Percentiles rank a stretch among this genome's conserved stretches.
These are phyloP conservation scores for Parazoanthus darwini DNA, from an alignment of 92 coral and sea anemone genomes.

Conservation along the genomic window DNA sequence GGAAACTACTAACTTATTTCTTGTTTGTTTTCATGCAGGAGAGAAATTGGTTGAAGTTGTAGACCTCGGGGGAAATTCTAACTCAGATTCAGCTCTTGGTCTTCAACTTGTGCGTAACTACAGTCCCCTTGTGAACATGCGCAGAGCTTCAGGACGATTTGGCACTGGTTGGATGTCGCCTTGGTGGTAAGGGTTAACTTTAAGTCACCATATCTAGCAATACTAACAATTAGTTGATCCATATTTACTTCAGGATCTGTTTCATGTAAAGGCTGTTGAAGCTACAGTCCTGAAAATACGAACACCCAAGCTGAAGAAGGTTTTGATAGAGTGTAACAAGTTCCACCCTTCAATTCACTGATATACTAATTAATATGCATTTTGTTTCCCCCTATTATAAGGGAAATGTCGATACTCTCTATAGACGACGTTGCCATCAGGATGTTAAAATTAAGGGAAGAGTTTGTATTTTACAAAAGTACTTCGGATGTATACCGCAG, in stretches of 20 bases:
- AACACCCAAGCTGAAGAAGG: too few species aligned
- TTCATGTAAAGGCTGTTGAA: background rate
- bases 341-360: background rate
- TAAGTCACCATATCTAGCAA: background rate
- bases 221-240: too few species aligned
- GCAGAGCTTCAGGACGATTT: constrained; percentile 65
- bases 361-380: background rate
- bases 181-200: constrained; percentile 63
- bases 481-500: constrained; percentile 2
- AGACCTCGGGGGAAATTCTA: constrained; percentile 41
- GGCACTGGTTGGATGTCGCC: constrained; percentile 79
- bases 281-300: too few species aligned
- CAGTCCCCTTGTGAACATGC: constrained; percentile 59
- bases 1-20: background rate
- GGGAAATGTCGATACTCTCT: constrained; percentile 16
- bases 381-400: background rate
- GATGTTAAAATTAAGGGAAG: constrained; percentile 26
- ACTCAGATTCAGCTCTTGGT: constrained; percentile 16
- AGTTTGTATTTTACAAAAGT: constrained; percentile 18
- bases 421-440: constrained; percentile 20
- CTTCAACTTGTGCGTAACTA: constrained; percentile 55
- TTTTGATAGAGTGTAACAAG: background rate
- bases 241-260: too few species aligned
- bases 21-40: constrained; percentile 21
- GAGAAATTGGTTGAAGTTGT: constrained; percentile 46